Base-by-base conservation (phyloP, 2,888 invertebrate species). In the Empis stercorea region DNA sequence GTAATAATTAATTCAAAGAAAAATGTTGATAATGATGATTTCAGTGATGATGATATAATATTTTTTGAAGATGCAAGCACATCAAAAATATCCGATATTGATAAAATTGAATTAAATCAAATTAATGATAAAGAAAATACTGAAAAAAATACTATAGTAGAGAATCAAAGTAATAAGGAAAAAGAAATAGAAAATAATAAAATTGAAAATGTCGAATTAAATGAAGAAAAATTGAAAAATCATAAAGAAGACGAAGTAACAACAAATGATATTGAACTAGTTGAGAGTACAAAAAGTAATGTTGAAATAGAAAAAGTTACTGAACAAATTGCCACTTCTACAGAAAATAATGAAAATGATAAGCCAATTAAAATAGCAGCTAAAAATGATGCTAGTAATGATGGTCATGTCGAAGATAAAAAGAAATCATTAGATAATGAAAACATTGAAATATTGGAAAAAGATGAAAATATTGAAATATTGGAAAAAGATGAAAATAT, bases 61-160 rank as follows among this genome's bases (percentile, higher is more conserved):
- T 11, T 11, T 38, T 38, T 11, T 39, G 40, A 46, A 34, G 44
- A 41, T 20, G 38, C 44, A 43, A 50, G 44, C 36, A 41, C 10
- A 30, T 13, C n/a, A 30, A 23, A 13, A 16, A 37, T 41, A 15
- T 9, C 23, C 11, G 6, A 30, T 43, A 41, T 30, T 39, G 34
- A 41, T n/a, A 30, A 45, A n/a, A 37, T 32, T 4, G 16, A 43
- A 23, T 1, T 34, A 7, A 27, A 10, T 11, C 32, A 44, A 14
- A 15, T 10, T 4, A 11, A 9, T n/a, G 32, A 15, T 20, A 30
- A 17, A 20, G 43, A 44, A 34, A 16, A 42, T 7, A 39, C 45
- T 37, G 52, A 32, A 10, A 34, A 46, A 10, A 44, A 45, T 10
- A 39, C n/a, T 16, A 32, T n/a, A 1, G 4, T 36, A 7, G 20